Evolutionary conservation across 2,888 invertebrate species (phyloP).

Genomic region (Trissonchulus sp.): DNA sequence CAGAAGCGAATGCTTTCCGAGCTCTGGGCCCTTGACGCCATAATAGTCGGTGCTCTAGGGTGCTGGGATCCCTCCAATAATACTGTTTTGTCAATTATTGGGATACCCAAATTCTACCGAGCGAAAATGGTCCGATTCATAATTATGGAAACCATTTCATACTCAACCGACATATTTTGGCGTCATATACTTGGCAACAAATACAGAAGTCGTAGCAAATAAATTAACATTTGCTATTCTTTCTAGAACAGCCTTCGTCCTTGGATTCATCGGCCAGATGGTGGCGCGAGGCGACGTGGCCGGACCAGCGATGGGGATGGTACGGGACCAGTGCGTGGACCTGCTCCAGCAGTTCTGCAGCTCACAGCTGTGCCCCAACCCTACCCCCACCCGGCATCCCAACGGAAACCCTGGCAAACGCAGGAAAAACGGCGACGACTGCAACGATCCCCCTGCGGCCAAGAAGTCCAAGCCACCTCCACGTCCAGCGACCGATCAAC

Average conservation of each 20-base stretch:
- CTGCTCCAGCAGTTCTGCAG: not conserved
- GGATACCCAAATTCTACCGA: constrained; percentile 9
- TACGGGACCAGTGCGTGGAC: not conserved
- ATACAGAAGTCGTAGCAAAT: too few species aligned
- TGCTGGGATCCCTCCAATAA: constrained; percentile 47
- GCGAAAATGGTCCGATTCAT: not conserved
- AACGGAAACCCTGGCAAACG: too few species aligned
- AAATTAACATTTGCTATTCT: too few species aligned
- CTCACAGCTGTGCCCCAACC: too few species aligned
- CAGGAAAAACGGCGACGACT: too few species aligned
- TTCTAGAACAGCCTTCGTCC: not conserved
- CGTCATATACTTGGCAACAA: not conserved
- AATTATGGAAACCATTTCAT: not conserved
- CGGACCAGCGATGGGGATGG: not conserved
- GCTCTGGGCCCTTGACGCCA: constrained; percentile 3
- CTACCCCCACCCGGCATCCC: too few species aligned
- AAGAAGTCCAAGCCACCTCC: not conserved
- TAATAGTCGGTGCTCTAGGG: constrained; percentile 47
- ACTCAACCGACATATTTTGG: not conserved
- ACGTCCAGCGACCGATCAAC: too few species aligned
- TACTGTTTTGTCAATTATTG: constrained; percentile 36
- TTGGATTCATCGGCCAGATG: not conserved
- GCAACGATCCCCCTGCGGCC: too few species aligned
- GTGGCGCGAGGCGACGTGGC: not conserved
- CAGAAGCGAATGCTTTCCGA: not conserved